These are phyloP conservation scores for Hydrozoanthus tunicans DNA, from an alignment of 64 coral and sea anemone genomes.

Conservation along the genomic window DNA sequence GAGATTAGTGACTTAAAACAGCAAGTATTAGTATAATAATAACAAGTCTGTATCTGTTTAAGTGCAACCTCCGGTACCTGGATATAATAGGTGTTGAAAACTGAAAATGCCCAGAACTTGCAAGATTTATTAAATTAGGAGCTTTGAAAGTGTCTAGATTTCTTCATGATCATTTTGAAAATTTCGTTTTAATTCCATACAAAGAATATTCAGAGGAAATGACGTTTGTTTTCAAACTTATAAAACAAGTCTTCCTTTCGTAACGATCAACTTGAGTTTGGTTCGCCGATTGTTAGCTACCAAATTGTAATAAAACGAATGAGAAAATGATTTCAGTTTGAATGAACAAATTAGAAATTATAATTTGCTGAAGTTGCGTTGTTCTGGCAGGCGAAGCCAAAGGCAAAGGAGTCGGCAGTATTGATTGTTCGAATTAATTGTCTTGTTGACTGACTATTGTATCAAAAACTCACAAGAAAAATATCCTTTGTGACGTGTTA, in stretches of 20 bases:
- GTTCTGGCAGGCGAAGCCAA: neutral
- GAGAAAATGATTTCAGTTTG: neutral
- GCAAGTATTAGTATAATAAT: neutral
- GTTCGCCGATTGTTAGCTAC: neutral
- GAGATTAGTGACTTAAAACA: conserved; percentile 23
- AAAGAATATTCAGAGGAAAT: conserved; percentile 6
- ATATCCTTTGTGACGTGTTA: neutral
- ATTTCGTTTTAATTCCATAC: neutral
- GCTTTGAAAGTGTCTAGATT: neutral
- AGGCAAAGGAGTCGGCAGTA: neutral
- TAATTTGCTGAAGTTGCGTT: neutral
- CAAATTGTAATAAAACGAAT: neutral
- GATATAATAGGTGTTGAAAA: neutral
- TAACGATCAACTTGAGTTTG: neutral
- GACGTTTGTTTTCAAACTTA: too few species aligned
- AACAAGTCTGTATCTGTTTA: conserved; percentile 37
- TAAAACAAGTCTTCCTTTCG: neutral
- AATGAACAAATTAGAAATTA: neutral
- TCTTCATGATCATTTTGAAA: neutral
- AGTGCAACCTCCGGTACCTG: conserved; percentile 31
- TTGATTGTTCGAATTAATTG: conserved; percentile 30
- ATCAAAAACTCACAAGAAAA: neutral
- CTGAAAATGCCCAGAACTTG: neutral
- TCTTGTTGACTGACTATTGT: conserved; percentile 18
- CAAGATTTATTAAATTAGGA: neutral